These are phyloP conservation scores for Chitala chitala DNA, from an alignment of 2,113 vertebrate genomes.

Conservation along the genomic window DNA sequence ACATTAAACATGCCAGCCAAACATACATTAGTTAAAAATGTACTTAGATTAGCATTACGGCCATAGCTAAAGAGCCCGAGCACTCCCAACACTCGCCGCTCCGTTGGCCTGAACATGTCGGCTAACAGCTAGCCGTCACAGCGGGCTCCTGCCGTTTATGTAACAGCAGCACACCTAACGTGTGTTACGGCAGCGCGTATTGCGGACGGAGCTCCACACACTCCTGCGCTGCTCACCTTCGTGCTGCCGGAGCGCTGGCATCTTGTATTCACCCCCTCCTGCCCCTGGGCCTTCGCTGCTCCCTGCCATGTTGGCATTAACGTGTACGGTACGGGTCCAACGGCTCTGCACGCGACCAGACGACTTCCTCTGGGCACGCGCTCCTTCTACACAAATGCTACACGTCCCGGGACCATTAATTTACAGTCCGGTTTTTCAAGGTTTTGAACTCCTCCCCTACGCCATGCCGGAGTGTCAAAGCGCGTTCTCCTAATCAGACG, in stretches of 20 bases:
- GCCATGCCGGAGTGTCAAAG: neutral
- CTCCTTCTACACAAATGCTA: neutral
- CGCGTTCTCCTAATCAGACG: neutral
- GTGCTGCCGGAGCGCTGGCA: conserved; percentile 38
- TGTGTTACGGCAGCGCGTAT: too few species aligned
- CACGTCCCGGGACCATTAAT: conserved; percentile 9
- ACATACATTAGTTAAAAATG: too few species aligned
- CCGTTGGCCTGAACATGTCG: too few species aligned
- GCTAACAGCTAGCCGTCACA: too few species aligned
- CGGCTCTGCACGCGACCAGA: conserved; percentile 11
- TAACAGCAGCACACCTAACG: too few species aligned
- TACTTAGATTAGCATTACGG: too few species aligned
- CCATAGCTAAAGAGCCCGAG: too few species aligned
- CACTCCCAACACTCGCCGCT: too few species aligned
- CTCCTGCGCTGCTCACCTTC: conserved; percentile 44
- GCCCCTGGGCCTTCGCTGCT: conserved; percentile 30
- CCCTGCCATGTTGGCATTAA: conserved; percentile 50
- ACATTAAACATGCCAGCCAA: too few species aligned
- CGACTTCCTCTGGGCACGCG: neutral
- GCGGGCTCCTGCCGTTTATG: too few species aligned
- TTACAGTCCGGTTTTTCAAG: conserved; percentile 19
- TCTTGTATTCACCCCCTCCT: conserved; percentile 36
- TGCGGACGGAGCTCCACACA: neutral
- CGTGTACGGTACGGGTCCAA: conserved; percentile 1
- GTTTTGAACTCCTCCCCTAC: conserved; percentile 15